Evolutionary conservation across 2,888 invertebrate genomes (phyloP), one percentile per base, ranked within the genome.

Genomic region (Cephus spinipes): DNA sequence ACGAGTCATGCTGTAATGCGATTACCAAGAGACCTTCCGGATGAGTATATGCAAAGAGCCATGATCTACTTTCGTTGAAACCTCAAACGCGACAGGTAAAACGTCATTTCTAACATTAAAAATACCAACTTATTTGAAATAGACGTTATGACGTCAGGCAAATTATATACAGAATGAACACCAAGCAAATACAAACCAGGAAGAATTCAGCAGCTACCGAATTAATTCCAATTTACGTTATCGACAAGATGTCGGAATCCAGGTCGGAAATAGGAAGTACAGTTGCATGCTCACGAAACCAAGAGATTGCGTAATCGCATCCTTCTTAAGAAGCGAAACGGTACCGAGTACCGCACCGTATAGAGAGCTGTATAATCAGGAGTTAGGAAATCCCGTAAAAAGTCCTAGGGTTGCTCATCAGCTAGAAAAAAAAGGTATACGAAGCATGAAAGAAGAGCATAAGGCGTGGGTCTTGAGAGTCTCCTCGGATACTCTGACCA

Each of bases 261-360:
- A 33, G 74, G 69, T 68, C 77, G 75, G 74, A 77, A 77, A 74
- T 36, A 73, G 77, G 40, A 75, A 75, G 68, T 74, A 74, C 33
- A 30, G 73, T 71, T 71, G 32, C 71, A 11, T 71, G 71, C 32
- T 2, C 71, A 71, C 71, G 30, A 74, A 32, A 74, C 74, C 74
- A 34, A 74, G 34, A 32, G 30, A 30, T 32, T 74, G 34, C 34
- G 23, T 55, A 55, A 55, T 55, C 55, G 23, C 55, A 55, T 55
- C 55, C 55, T 55, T 55, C 55, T 71, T 15, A 30, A 71, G 71
- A 23, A 71, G 33, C 33, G 71, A 71, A 71, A 71, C 71, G 71
- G 33, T 9, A 71, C 71, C 32, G 32, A 33, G 23, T 71, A 71
- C 71, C 30, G 9, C 15, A 71, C 15, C 31, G 71, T 71, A 12